Evolutionary conservation across 2,113 vertebrate species (phyloP).

Genomic region (Dissostichus mawsoni): DNA sequence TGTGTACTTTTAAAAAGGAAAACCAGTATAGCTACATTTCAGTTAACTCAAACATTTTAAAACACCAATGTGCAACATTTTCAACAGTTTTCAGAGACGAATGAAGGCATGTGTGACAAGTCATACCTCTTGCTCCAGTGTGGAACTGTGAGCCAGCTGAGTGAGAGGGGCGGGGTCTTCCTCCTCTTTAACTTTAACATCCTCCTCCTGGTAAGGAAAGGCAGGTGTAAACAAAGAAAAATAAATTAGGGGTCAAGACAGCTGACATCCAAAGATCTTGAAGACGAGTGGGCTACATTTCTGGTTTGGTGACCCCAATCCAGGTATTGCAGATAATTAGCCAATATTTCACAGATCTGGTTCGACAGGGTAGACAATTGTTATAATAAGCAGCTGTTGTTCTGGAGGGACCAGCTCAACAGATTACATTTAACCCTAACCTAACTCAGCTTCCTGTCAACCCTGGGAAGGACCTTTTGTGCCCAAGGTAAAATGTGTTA

Average conservation of each 20-base stretch:
- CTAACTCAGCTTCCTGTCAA: background rate
- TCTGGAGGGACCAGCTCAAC: background rate
- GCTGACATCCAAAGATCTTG: background rate
- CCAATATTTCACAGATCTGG: background rate
- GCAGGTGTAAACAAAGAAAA: background rate
- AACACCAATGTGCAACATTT: background rate
- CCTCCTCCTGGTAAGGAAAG: slow-evolving; percentile 57
- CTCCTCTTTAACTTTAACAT: slow-evolving; percentile 63
- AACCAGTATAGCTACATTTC: background rate
- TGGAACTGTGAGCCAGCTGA: slow-evolving; percentile 79
- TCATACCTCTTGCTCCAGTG: slow-evolving; percentile 79
- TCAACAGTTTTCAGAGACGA: background rate
- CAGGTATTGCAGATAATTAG: background rate
- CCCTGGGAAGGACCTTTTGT: background rate
- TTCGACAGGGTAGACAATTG: background rate
- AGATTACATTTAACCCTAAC: background rate
- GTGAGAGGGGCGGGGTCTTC: slow-evolving; percentile 65
- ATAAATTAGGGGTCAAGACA: background rate
- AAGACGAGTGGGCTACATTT: background rate
- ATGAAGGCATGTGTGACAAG: background rate
- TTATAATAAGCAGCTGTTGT: slow-evolving; percentile 17
- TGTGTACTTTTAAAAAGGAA: background rate
- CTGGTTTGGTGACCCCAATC: slow-evolving; percentile 2
- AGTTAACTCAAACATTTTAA: background rate
- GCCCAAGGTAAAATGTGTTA: slow-evolving; percentile 7